Evolutionary conservation across 2,888 invertebrate genomes (phyloP), one percentile per base, ranked within the genome.

Genomic region (Pristionchus japonicus): DNA sequence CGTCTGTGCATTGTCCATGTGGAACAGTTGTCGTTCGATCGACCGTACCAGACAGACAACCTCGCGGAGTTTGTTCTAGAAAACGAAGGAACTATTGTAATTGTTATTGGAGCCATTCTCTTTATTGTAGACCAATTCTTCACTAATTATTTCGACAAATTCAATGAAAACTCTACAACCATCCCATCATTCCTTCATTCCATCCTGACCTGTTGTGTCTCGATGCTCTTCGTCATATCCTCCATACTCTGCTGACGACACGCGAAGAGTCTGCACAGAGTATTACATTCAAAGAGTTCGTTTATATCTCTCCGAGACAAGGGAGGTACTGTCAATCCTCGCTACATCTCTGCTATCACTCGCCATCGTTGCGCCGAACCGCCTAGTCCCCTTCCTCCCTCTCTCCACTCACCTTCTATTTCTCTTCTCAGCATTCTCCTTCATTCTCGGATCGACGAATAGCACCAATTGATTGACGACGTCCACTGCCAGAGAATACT

Each of bases 391-490:
- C n/a, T n/a, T n/a, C n/a, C n/a, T n/a, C n/a, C n/a, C n/a, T n/a
- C n/a, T n/a, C n/a, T n/a, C n/a, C n/a, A n/a, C n/a, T 61, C 49
- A 86, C 86, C 86, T 86, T 47, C 86, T 64, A 57, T 67, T 86
- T 37, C 86, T 64, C 67, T 97, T 96, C 98, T 98, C 93, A n/a
- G 93, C 93, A 74, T 93, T 94, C 86, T 90, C 95, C 94, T 98
- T 97, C 88, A 98, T 96, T 94, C 97, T 97, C 0, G 99, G 98
- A 95, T 99, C 99, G 88, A 99, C 98, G 95, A 98, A 98, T 0
- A 99, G 96, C 87, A 99, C 95, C 49, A 99, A 96, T 95, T 99
- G 98, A 95, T 99, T 99, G 4, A 99, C 97, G 92, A 99, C 97
- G 95, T 99, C 99, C 93, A 99, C 95, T 64, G 99, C 96, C 97